Base-by-base conservation (phyloP, 1,140 invertebrate species). In the Leucophenga varia region DNA sequence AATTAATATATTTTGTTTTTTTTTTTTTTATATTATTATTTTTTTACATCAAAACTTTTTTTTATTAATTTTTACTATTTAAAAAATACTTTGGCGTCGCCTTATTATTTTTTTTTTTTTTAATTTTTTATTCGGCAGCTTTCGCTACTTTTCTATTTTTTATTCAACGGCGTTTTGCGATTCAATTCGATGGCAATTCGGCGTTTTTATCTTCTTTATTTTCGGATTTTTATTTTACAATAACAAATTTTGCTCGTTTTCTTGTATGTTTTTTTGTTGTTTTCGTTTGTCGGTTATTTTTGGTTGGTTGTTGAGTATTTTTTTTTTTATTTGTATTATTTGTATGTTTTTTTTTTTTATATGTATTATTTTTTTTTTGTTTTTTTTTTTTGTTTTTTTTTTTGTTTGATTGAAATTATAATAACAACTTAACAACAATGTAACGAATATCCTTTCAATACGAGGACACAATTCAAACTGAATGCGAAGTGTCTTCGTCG, bases 401-500 rank as follows among this genome's bases (percentile, higher is more conserved):
- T 64, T 25, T 25, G 22, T 5, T 25, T 25, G 22, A 25, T 37
- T 42, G 64, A 73, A 63, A 72, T 72, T 67, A 72, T 71, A 70
- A 73, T 73, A 73, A 73, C 70, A 73, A 73, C 70, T 73, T 71
- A 73, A 73, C 61, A 71, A 74, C 71, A 72, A 72, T 72, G 67
- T 71, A 74, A 74, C 71, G 71, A 74, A 74, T 74, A 74, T 74
- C 71, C 71, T 74, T 74, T 72, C 71, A 69, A 67, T 64, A 69
- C 63, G 71, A 74, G 71, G 71, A 74, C 71, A 74, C 67, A 74
- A 74, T 74, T 73, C 57, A 70, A 74, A 74, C 71, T 74, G 71
- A 74, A 71, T 55, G 69, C 65, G 70, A 73, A 65, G 54, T 47
- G 41, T 47, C 35, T 55, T 69, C 64, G 71, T 67, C 55, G 57